Evolutionary conservation across 1,140 invertebrate species (phyloP).

Genomic region (Ridgeia piscesae): DNA sequence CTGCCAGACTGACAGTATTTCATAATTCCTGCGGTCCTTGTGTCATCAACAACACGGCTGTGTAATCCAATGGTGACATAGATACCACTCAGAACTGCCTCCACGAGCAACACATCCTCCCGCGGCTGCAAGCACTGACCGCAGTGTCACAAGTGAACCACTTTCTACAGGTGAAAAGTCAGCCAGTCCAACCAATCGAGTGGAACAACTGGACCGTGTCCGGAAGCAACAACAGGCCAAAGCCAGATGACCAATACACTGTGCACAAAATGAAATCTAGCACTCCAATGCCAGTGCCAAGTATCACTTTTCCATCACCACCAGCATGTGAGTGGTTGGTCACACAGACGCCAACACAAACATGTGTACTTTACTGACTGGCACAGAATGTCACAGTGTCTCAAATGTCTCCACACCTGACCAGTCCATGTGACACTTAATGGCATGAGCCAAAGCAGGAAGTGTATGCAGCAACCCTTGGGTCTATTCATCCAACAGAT

Average conservation of each 20-base stretch:
- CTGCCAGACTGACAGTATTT: neutral
- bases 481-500: neutral
- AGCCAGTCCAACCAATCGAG: neutral
- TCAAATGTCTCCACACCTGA: neutral
- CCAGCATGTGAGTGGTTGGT: neutral
- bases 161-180: neutral
- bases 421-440: neutral
- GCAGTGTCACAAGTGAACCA: neutral
- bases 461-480: neutral
- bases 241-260: neutral
- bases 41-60: neutral
- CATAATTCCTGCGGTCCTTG: neutral
- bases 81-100: neutral
- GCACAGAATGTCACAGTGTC: neutral
- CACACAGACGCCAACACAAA: neutral
- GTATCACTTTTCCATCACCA: neutral
- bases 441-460: neutral
- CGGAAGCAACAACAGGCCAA: neutral
- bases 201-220: neutral
- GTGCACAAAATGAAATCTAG: neutral
- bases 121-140: neutral
- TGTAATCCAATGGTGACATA: neutral
- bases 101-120: neutral
- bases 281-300: neutral
- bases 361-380: neutral